Conservation (phyloP, 1,140 invertebrate genomes). For the Monomorium pharaonis region DNA sequence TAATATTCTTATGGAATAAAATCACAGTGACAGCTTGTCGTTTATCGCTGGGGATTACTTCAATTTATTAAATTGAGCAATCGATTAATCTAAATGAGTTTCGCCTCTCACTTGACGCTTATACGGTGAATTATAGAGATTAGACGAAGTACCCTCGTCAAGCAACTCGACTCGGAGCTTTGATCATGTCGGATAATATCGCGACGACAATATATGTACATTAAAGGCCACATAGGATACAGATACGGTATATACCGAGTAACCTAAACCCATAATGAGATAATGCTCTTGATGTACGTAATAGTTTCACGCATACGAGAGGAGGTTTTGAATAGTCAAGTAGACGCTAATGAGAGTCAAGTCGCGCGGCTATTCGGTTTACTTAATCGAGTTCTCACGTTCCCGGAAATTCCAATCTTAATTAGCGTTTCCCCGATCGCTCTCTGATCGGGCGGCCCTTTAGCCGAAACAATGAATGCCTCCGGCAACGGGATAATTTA, state of each 20-base stretch:
- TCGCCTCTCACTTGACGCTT: not conserved
- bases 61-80: not conserved
- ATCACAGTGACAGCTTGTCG: not conserved
- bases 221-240: constrained; percentile 19
- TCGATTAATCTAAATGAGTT: constrained; percentile 24
- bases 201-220: constrained; percentile 14
- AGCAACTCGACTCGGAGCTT: constrained; percentile 25
- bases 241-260: not conserved
- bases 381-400: constrained; percentile 22
- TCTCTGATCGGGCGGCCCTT: not conserved
- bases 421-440: constrained; percentile 7
- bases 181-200: constrained; percentile 38
- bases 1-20: not conserved
- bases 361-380: not conserved
- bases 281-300: constrained; percentile 38
- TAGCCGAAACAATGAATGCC: constrained; percentile 31
- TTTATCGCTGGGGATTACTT: not conserved
- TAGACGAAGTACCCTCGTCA: constrained; percentile 48
- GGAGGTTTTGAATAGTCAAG: constrained; percentile 8
- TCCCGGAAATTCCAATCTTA: not conserved
- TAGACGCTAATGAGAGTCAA: constrained; percentile 22
- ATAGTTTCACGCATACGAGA: constrained; percentile 18
- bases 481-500: constrained; percentile 9
- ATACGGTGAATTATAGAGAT: constrained; percentile 31
- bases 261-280: constrained; percentile 50